Conservation (phyloP, 2,113 vertebrate genomes). For the Vanacampus margaritifer region DNA sequence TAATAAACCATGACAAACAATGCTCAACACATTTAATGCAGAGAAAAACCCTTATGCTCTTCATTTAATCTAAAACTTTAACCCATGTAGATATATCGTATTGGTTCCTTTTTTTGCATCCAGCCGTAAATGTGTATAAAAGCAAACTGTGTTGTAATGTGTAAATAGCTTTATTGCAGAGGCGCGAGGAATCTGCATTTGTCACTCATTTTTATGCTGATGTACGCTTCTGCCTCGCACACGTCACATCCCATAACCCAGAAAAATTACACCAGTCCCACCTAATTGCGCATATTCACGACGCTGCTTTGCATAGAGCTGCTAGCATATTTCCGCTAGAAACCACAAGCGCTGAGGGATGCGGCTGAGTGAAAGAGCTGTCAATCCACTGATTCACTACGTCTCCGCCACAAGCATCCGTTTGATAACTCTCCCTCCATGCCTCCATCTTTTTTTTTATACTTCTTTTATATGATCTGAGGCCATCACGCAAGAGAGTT, state of each 20-base stretch:
- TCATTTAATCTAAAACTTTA: not conserved
- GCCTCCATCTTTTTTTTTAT: slow-evolving; percentile 7
- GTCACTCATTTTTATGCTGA: slow-evolving; percentile 84
- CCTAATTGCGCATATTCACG: slow-evolving; percentile 92
- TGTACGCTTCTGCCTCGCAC: slow-evolving; percentile 83
- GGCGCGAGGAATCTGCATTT: slow-evolving; percentile 83
- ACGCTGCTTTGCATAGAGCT: slow-evolving; percentile 81
- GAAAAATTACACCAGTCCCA: slow-evolving; percentile 86
- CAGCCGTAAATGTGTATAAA: slow-evolving; percentile 26
- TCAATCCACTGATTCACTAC: slow-evolving; percentile 69
- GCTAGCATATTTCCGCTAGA: slow-evolving; percentile 60
- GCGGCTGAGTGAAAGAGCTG: slow-evolving; percentile 72
- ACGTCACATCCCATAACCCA: slow-evolving; percentile 86
- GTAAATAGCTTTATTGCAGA: slow-evolving; percentile 61
- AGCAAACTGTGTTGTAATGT: slow-evolving; percentile 42
- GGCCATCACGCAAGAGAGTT: slow-evolving; percentile 46
- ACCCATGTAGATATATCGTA: not conserved
- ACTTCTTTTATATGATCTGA: slow-evolving; percentile 53
- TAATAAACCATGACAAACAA: not conserved
- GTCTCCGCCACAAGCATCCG: slow-evolving; percentile 61
- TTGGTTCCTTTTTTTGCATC: slow-evolving; percentile 16
- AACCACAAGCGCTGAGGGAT: slow-evolving; percentile 56
- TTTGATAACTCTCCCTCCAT: slow-evolving; percentile 51
- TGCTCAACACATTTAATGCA: not conserved
- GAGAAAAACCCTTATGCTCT: not conserved